Percentiles rank a stretch among this genome's conserved stretches.
phyloP scores from a whole-genome alignment of 2,888 invertebrate genomes.

The Apamea epomidion region DNA sequence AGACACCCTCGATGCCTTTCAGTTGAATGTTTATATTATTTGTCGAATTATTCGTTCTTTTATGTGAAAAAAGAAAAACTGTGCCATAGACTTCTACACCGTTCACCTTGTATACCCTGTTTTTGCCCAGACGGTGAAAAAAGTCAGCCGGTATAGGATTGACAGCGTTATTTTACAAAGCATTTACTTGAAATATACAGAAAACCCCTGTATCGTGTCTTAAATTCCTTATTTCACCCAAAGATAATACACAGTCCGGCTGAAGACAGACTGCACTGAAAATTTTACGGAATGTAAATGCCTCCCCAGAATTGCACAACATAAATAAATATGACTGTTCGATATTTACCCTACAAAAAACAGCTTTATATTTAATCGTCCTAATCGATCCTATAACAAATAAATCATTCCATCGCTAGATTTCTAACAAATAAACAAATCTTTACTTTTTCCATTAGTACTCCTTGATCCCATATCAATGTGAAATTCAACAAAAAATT shows the following conservation, averaged over 20 bases:
- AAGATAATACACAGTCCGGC: not conserved
- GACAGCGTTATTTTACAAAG: not conserved
- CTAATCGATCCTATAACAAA: not conserved
- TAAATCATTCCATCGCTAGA: not conserved
- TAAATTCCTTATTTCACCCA: not conserved
- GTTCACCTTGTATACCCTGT: no score
- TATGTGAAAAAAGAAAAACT: no score
- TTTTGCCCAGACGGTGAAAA: no score
- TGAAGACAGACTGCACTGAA: no score
- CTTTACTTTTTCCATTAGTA: not conserved
- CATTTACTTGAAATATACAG: not conserved
- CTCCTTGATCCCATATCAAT: constrained; percentile 41
- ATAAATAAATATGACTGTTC: not conserved
- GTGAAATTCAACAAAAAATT: constrained; percentile 58
- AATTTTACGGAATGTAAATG: no score
- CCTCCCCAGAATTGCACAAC: no score
- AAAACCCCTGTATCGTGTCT: not conserved
- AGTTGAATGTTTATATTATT: no score
- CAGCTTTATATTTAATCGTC: not conserved
- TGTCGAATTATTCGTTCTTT: no score
- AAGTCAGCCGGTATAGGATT: not conserved
- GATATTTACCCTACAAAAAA: not conserved
- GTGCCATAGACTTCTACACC: no score
- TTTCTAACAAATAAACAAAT: constrained; percentile 23
- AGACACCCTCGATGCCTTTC: no score